Evolutionary conservation across 1,140 invertebrate species (phyloP), one percentile per base, ranked within the genome.

Genomic region (Drosophila pruinosa): DNA sequence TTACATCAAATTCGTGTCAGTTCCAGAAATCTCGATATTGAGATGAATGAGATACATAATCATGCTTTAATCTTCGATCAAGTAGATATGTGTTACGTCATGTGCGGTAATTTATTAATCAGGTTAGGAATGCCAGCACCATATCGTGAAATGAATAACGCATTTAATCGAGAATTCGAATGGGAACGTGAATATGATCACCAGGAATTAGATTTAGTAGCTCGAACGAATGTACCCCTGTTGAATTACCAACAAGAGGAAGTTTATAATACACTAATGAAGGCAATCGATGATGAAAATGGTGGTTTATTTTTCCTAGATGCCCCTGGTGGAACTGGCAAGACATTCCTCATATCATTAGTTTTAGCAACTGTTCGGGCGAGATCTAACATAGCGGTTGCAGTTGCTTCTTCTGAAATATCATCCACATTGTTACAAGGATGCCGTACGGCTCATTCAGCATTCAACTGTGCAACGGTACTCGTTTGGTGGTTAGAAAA

Each of bases 271-370:
- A 3, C 5, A 6, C n/a, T 31, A 31, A 2, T 31, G n/a, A 10
- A n/a, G 8, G 28, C 28, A 28, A 28, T 28, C 28, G 7, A 7
- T 31, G 28, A 3, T 43, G 62, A 67, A 50, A 79, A 80, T 61
- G 71, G 90, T 72, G 58, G 59, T 58, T 62, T 81, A 43, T 28
- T 6, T 28, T 28, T 28, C 26, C 26, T 28, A 28, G 26, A 28
- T 28, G 26, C 26, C 28, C n/a, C n/a, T n/a, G n/a, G n/a, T n/a
- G n/a, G n/a, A n/a, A n/a, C n/a, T n/a, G n/a, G n/a, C n/a, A n/a
- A n/a, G n/a, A n/a, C n/a, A n/a, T n/a, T n/a, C n/a, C n/a, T n/a
- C n/a, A n/a, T n/a, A n/a, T n/a, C n/a, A 7, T 10, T 10, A 31
- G 28, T 31, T 31, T 31, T 31, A 31, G 8, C 28, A 10, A 10